These are phyloP conservation scores for Strix uralensis DNA, from an alignment of 2,113 vertebrate species.

Conservation along the genomic window DNA sequence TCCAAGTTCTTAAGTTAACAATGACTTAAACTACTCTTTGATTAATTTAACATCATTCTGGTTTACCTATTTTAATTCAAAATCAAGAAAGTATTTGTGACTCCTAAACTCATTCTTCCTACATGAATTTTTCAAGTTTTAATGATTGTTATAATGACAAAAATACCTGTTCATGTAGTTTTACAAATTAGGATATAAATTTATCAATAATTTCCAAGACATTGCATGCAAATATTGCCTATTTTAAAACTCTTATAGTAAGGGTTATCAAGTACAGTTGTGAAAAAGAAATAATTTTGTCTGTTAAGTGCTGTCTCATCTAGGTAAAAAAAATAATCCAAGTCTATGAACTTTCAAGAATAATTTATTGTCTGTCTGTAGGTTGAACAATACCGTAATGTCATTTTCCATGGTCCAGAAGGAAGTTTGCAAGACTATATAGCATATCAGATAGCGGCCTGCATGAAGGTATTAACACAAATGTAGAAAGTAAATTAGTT, in stretches of 20 bases:
- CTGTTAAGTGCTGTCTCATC: not conserved
- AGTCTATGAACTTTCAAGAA: not conserved
- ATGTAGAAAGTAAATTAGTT: not conserved
- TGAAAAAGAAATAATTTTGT: not conserved
- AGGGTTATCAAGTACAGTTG: not conserved
- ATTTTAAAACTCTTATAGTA: not conserved
- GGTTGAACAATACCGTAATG: conserved; percentile 92
- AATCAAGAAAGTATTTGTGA: not conserved
- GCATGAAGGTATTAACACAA: conserved; percentile 81
- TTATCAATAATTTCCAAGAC: not conserved
- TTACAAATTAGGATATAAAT: not conserved
- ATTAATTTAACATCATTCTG: not conserved
- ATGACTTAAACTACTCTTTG: not conserved
- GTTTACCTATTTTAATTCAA: not conserved
- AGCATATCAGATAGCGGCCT: conserved; percentile 83
- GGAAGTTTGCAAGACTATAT: conserved; percentile 92
- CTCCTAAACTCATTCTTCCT: not conserved
- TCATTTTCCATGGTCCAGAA: conserved; percentile 93
- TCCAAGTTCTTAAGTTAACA: not conserved
- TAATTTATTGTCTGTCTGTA: conserved; percentile 53
- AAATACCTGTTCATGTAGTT: not conserved
- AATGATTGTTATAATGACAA: not conserved
- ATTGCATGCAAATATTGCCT: not conserved
- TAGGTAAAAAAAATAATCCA: not conserved
- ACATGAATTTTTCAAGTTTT: not conserved